Conservation (phyloP, 2,888 invertebrate genomes). For the Papilio elwesi region DNA sequence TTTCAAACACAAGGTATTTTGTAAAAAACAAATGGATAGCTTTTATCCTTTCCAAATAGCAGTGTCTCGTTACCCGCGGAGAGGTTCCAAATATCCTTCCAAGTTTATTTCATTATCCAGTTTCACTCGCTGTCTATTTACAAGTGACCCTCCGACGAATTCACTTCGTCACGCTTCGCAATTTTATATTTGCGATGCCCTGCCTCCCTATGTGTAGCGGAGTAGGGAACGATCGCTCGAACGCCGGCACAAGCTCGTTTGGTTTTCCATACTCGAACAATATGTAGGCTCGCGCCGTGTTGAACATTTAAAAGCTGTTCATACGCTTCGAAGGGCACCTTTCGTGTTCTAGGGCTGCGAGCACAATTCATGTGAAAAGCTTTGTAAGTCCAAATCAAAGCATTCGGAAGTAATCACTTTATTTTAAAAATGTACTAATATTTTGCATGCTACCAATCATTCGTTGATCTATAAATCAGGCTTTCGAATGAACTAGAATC, state of each 20-base stretch:
- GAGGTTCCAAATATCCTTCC: conserved; percentile 35
- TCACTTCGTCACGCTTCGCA: conserved; percentile 37
- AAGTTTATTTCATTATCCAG: conserved; percentile 49
- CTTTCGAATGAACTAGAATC: no score
- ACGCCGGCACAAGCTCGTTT: neutral
- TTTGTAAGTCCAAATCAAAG: neutral
- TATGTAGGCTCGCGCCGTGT: conserved; percentile 43
- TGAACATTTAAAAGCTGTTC: conserved; percentile 49
- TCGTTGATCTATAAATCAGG: no score
- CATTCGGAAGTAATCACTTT: no score
- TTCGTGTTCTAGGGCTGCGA: conserved; percentile 20
- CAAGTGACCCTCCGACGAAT: conserved; percentile 45
- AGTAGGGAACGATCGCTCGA: conserved; percentile 11
- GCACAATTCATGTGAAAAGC: neutral
- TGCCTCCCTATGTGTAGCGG: conserved; percentile 26
- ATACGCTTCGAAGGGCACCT: conserved; percentile 36
- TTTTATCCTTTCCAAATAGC: conserved; percentile 37
- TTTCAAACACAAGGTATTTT: neutral
- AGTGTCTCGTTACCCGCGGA: conserved; percentile 32
- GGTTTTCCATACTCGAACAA: conserved; percentile 24
- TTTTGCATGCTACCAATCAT: no score
- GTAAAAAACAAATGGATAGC: conserved; percentile 10
- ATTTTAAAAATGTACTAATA: no score
- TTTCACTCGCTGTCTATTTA: conserved; percentile 46
- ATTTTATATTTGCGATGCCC: conserved; percentile 29